Evolutionary conservation across 2,888 invertebrate genomes (phyloP).

Genomic region (Drosophila leonis): DNA sequence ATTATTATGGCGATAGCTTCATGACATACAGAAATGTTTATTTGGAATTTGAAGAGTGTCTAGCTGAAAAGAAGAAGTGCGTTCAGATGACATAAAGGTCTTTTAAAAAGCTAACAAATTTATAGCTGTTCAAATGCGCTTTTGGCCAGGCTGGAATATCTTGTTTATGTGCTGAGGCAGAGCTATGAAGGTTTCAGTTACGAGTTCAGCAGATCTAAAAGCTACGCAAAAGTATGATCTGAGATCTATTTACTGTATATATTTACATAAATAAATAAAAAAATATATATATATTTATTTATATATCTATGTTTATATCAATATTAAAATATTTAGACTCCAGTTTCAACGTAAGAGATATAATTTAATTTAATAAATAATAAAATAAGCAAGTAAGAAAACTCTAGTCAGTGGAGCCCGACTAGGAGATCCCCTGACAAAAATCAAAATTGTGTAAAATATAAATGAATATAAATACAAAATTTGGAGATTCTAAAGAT

Average conservation of each 20-base stretch:
- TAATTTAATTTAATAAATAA: no score
- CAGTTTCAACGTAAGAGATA: no score
- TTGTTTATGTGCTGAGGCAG: background rate
- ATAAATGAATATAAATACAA: no score
- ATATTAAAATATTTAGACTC: no score
- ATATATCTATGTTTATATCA: no score
- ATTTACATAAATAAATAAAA: background rate
- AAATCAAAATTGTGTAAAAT: no score
- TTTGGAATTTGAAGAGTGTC: background rate
- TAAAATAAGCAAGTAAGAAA: no score
- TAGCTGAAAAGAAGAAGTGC: background rate
- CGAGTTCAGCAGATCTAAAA: background rate
- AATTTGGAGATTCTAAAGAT: no score
- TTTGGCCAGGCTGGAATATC: background rate
- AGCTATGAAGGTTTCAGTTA: background rate
- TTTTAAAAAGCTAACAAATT: background rate
- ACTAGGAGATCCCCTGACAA: no score
- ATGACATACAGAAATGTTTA: background rate
- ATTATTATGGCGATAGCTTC: background rate
- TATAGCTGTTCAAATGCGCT: background rate
- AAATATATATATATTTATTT: no score
- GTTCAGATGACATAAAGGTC: background rate
- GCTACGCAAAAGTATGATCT: background rate
- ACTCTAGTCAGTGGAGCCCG: no score
- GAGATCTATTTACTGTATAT: background rate